phyloP scores from a whole-genome alignment of 2,797 vertebrate species.

The Crocodylus rhombifer region DNA sequence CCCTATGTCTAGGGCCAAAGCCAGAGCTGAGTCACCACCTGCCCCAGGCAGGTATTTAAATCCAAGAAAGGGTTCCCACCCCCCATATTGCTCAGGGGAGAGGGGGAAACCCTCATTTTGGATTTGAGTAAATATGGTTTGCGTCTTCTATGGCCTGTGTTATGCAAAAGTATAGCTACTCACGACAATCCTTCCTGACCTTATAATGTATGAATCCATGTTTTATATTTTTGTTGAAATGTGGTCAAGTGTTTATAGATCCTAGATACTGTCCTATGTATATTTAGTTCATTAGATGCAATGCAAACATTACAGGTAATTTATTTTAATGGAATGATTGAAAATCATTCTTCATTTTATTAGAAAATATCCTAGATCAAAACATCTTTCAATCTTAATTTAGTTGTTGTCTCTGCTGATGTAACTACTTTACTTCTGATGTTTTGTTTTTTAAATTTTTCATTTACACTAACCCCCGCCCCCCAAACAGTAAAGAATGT shows the following conservation, averaged over 20 bases:
- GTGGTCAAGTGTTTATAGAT: not conserved
- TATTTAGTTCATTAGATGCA: not conserved
- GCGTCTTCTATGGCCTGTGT: not conserved
- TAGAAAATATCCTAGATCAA: not conserved
- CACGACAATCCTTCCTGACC: not conserved
- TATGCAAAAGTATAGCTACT: not conserved
- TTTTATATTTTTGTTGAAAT: not conserved
- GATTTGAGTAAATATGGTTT: too few relatives aligned
- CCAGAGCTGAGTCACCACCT: too few relatives aligned
- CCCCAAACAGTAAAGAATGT: not conserved
- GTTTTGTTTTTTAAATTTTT: not conserved
- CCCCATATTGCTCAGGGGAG: too few relatives aligned
- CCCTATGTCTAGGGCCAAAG: too few relatives aligned
- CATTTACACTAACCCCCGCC: constrained; percentile 26
- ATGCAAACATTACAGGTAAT: not conserved
- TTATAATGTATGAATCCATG: not conserved
- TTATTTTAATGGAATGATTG: not conserved
- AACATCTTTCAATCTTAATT: not conserved
- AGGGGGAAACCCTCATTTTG: too few relatives aligned
- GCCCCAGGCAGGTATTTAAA: not conserved
- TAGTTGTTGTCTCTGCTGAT: not conserved
- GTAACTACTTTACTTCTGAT: not conserved
- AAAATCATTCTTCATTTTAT: not conserved
- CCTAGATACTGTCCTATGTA: not conserved
- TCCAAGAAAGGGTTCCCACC: not conserved